Base-by-base conservation (phyloP, 2,888 invertebrate genomes). In the Thymelicus lineola region DNA sequence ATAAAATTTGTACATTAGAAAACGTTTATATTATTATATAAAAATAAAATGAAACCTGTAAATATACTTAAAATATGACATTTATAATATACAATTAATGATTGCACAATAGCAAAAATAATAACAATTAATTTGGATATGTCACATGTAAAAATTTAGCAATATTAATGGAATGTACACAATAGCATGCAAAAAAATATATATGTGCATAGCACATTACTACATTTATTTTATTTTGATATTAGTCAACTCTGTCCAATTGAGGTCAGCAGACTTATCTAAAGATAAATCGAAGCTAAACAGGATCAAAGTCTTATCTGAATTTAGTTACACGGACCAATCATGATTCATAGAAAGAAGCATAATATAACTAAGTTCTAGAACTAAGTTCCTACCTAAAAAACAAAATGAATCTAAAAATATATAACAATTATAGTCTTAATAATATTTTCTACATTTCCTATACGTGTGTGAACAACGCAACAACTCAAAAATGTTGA, bases 1-100 rank as follows among this genome's bases (percentile, higher is more conserved):
- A 57, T 71, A 75, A 74, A 74, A 71, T 75, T 75, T 74, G 75
- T 74, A 75, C 72, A 75, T 66, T 28, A 59, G 10, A 64, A 62
- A 73, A 71, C 72, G 38, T 69, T 59, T 20, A 68, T 60, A n/a
- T n/a, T n/a, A n/a, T n/a, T n/a, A n/a, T n/a, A n/a, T n/a, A n/a
- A n/a, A 71, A 72, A 72, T 71, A 69, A 46, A 48, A 60, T 61
- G 68, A 59, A 53, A 62, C 28, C 45, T 65, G 64, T 66, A 66
- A 66, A 66, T 50, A 66, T 60, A 45, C 36, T 66, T 36, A 17
- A 28, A 10, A 50, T 42, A 42, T 42, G 46, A 17, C 20, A 15
- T 66, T 46, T 66, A 48, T 59, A 48, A 9, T 15, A 15, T 48
- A 53, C 20, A 53, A 10, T 53, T 53, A 1, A 50, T 15, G 48